Conservation (phyloP, 2,113 vertebrate genomes). For the Myodes glareolus region DNA sequence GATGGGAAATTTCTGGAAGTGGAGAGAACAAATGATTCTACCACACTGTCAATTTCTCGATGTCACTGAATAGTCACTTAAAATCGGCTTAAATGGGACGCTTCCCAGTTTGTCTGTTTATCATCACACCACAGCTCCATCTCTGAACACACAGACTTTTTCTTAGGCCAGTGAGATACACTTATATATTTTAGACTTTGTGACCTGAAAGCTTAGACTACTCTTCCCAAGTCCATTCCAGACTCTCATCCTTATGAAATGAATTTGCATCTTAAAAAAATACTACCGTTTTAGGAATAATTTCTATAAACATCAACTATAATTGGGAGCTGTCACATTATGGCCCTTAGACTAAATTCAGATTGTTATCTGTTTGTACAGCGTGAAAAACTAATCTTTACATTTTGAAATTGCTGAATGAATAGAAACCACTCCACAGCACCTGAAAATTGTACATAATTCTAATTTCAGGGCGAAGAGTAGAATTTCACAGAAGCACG, state of each 20-base stretch:
- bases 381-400: not conserved
- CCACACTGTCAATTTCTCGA: not conserved
- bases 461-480: not conserved
- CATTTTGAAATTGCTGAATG: constrained; percentile 43
- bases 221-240: not conserved
- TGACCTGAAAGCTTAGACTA: not conserved
- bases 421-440: not conserved
- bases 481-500: not conserved
- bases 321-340: not conserved
- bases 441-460: not conserved
- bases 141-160: not conserved
- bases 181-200: constrained; percentile 42
- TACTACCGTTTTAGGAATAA: constrained; percentile 33
- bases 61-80: not conserved
- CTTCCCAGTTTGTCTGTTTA: not conserved
- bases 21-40: not conserved
- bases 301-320: not conserved
- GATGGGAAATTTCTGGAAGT: not conserved
- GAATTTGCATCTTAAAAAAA: constrained; percentile 41
- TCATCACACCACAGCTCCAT: not conserved
- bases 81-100: not conserved
- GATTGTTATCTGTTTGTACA: not conserved
- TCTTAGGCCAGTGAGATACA: not conserved
- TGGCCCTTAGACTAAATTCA: not conserved
- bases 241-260: not conserved